Conservation (phyloP, 2,113 vertebrate genomes). For the Oceanodroma tethys region DNA sequence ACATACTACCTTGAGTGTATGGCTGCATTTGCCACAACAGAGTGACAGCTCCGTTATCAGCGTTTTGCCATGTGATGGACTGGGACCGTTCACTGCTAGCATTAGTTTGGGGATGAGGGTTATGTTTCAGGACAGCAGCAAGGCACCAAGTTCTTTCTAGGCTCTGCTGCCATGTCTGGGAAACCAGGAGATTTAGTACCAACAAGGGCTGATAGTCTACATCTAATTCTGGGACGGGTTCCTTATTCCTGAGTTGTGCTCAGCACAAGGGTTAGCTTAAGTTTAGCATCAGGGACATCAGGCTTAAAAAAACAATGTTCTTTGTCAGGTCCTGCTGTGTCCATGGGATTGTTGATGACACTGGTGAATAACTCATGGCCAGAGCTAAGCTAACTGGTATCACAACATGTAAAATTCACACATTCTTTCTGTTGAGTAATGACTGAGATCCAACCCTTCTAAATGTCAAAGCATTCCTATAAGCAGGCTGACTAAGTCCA, state of each 20-base stretch:
- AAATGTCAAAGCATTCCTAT: background rate
- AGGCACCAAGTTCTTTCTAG: background rate
- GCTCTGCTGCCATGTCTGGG: background rate
- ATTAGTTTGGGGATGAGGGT: background rate
- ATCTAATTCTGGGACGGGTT: background rate
- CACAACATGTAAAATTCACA: background rate
- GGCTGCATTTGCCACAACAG: background rate
- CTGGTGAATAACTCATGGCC: background rate
- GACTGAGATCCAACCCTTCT: background rate
- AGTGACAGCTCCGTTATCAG: background rate
- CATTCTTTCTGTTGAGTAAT: background rate
- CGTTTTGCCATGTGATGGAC: background rate
- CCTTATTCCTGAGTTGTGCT: background rate
- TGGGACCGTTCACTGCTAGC: fast-evolving
- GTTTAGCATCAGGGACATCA: background rate
- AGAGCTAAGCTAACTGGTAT: background rate
- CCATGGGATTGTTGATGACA: background rate
- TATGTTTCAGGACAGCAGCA: background rate
- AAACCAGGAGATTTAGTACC: background rate
- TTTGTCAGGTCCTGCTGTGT: background rate
- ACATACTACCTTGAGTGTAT: background rate
- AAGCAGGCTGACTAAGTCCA: background rate
- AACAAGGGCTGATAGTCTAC: background rate
- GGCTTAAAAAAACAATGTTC: background rate
- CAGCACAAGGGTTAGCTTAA: background rate